Conservation (phyloP, 2,113 vertebrate species). For the Crypturellus undulatus region DNA sequence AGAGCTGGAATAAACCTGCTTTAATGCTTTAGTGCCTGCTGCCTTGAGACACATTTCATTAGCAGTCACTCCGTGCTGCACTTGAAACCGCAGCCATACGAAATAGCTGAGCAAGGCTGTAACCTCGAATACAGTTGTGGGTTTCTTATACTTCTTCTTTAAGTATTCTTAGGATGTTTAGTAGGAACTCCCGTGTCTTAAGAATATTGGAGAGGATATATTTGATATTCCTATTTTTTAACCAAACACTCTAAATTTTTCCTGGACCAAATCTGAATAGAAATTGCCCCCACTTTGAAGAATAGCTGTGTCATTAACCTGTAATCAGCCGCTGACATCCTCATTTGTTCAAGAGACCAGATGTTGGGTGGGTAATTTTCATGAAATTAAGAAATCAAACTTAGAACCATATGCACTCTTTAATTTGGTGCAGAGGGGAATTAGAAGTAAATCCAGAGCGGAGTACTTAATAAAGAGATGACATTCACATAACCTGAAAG, state of each 20-base stretch:
- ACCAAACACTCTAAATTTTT: not conserved
- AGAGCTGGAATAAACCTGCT: not conserved
- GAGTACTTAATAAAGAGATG: slow-evolving; percentile 57
- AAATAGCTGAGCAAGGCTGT: not conserved
- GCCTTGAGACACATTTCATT: slow-evolving; percentile 47
- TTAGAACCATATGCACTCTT: slow-evolving; percentile 68
- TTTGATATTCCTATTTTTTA: not conserved
- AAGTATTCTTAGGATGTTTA: not conserved
- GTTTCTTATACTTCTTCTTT: not conserved
- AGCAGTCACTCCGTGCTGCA: slow-evolving; percentile 4
- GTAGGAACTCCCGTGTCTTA: not conserved
- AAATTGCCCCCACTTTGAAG: slow-evolving; percentile 34
- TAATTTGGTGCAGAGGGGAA: slow-evolving; percentile 58
- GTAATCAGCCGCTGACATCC: slow-evolving; percentile 58
- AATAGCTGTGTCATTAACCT: slow-evolving; percentile 59
- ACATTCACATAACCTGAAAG: slow-evolving; percentile 65
- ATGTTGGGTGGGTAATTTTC: slow-evolving; percentile 70
- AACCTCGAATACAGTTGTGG: slow-evolving; percentile 10
- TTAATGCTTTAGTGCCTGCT: slow-evolving; percentile 41
- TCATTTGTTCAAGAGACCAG: slow-evolving; percentile 72
- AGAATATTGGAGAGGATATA: not conserved
- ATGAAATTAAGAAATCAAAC: slow-evolving; percentile 76
- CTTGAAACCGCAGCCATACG: slow-evolving; percentile 41
- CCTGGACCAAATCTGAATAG: not conserved
- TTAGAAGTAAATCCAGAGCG: slow-evolving; percentile 65